Evolutionary conservation across 2,113 vertebrate genomes (phyloP).

Genomic region (Tapirus terrestris): DNA sequence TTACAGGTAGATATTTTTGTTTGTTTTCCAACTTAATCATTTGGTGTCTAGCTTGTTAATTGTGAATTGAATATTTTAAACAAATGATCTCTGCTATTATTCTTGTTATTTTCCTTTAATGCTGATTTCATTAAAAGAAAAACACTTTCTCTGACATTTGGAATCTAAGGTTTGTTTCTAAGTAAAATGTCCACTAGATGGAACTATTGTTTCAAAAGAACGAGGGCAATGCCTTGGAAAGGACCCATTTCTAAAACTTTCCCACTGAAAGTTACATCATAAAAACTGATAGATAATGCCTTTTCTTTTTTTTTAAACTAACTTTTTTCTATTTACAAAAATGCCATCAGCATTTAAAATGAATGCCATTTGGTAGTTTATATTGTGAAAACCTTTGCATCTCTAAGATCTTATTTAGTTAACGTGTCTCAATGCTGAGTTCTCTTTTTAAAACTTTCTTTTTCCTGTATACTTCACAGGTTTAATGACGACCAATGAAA

Average conservation of each 20-base stretch:
- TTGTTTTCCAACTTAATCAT: not conserved
- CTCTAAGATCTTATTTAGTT: slow-evolving; percentile 22
- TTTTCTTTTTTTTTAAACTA: not conserved
- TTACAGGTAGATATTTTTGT: not conserved
- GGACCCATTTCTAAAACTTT: not conserved
- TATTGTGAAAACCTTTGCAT: not conserved
- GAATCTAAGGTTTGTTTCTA: not conserved
- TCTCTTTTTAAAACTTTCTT: slow-evolving; percentile 32
- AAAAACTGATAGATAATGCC: not conserved
- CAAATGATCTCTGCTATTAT: not conserved
- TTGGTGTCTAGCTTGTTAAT: not conserved
- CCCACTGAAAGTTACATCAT: not conserved
- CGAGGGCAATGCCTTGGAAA: not conserved
- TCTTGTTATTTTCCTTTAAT: not conserved
- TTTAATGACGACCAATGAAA: slow-evolving; percentile 56
- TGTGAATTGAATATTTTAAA: not conserved
- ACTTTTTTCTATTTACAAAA: not conserved
- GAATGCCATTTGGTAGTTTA: not conserved
- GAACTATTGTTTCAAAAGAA: slow-evolving; percentile 85
- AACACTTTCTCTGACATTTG: not conserved
- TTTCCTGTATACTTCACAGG: not conserved
- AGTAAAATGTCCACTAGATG: slow-evolving; percentile 84
- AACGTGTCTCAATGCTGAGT: not conserved
- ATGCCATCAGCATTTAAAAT: slow-evolving; percentile 38
- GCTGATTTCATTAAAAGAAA: not conserved